These are phyloP conservation scores for Drosophila sp. DNA, from an alignment of 1,140 invertebrate genomes.

Conservation along the genomic window DNA sequence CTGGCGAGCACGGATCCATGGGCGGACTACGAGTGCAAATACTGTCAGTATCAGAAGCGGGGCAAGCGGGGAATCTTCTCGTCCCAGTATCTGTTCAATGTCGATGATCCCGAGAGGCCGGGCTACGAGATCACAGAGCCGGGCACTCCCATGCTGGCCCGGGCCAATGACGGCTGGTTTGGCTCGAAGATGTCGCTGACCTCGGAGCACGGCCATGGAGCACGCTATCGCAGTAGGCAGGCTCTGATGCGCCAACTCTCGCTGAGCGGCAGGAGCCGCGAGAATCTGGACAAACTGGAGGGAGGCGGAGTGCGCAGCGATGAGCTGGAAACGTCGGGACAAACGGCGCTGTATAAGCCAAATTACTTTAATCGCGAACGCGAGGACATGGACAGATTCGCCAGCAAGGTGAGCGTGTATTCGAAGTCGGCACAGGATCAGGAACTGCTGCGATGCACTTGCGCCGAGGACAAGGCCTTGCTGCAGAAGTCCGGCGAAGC, in stretches of 20 bases:
- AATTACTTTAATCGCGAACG: conserved; percentile 84
- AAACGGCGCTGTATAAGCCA: conserved; percentile 38
- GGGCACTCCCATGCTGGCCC: conserved; percentile 86
- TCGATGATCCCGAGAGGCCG: conserved; percentile 85
- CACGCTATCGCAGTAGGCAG: conserved; percentile 84
- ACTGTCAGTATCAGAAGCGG: conserved; percentile 66
- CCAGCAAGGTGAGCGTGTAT: conserved; percentile 67
- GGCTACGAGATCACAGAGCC: conserved; percentile 87
- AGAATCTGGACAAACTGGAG: conserved; percentile 56
- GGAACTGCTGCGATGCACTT: conserved; percentile 64
- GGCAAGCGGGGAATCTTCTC: conserved; percentile 84
- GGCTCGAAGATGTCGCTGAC: conserved; percentile 82
- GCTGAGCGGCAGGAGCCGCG: conserved; percentile 40
- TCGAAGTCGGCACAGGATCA: conserved; percentile 47
- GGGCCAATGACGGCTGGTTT: conserved; percentile 87
- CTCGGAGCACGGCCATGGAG: conserved; percentile 83
- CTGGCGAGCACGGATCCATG: conserved; percentile 53
- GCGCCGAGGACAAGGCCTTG: conserved; percentile 68
- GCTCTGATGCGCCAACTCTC: conserved; percentile 82
- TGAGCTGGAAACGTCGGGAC: conserved; percentile 19
- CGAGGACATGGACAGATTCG: conserved; percentile 69
- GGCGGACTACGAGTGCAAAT: conserved; percentile 83
- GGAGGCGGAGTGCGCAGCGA: background rate
- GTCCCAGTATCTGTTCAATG: conserved; percentile 87
- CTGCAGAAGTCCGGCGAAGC: conserved; percentile 62